These are phyloP conservation scores for Caenorhabditis doughertyi DNA, from an alignment of 2,888 invertebrate species.

Conservation along the genomic window DNA sequence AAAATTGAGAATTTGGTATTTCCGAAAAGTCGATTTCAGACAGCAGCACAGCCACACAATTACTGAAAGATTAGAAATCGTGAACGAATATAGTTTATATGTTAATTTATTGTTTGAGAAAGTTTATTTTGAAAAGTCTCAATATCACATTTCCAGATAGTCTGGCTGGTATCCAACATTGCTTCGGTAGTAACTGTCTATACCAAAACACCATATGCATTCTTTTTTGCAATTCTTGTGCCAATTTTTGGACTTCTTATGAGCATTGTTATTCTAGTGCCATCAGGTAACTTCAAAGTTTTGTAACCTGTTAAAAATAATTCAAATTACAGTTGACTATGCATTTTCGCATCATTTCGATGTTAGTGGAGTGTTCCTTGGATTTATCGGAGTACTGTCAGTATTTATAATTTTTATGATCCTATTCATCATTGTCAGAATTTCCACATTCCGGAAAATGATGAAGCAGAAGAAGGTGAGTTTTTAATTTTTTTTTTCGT, in stretches of 20 bases:
- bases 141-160: constrained; percentile 32
- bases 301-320: neutral
- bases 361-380: constrained; percentile 25
- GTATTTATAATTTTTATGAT: constrained; percentile 40
- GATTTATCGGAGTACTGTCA: constrained; percentile 8
- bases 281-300: constrained; percentile 23
- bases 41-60: too few relatives aligned
- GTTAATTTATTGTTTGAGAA: too few relatives aligned
- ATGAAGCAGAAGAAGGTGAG: constrained; percentile 56
- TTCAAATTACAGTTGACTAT: constrained; percentile 25
- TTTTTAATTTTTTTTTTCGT: neutral
- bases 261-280: constrained; percentile 38
- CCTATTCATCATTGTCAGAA: constrained; percentile 19
- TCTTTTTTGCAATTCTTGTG: constrained; percentile 24
- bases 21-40: too few relatives aligned
- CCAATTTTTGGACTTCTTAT: constrained; percentile 32
- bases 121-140: neutral
- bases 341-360: constrained; percentile 28
- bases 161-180: constrained; percentile 50
- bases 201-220: constrained; percentile 25
- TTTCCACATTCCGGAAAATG: constrained; percentile 35
- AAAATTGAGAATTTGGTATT: too few relatives aligned
- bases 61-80: too few relatives aligned
- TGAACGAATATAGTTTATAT: too few relatives aligned
- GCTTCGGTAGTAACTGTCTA: constrained; percentile 10